Evolutionary conservation across 2,888 invertebrate genomes (phyloP), one percentile per base, ranked within the genome.

Genomic region (Stenolophus ochropezus): DNA sequence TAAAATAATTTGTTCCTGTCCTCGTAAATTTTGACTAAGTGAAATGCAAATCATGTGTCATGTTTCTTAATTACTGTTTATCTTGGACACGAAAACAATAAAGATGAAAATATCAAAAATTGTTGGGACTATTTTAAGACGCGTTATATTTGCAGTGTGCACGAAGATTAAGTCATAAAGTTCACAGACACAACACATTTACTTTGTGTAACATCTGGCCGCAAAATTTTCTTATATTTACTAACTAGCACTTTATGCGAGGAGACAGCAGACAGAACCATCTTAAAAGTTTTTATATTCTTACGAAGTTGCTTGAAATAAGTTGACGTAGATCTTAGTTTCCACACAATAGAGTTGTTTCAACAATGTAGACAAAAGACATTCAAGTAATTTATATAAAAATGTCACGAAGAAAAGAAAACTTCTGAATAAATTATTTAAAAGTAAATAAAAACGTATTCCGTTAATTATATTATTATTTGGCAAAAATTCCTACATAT

Each of bases 161-260:
- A 27, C 8, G 33, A 69, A 33, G 33, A 69, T 69, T 61, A 61
- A 69, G 65, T 69, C 33, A 69, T 69, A 33, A 69, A 33, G 11
- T 33, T 27, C 27, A 16, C 33, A 69, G 65, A 69, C 65, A 69
- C 27, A 69, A 69, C 65, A 69, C 33, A 14, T 16, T 69, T 18
- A 27, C n/a, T 69, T 18, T 33, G 65, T 33, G 65, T 18, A 69
- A 69, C 65, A 69, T 69, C 65, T 69, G 65, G 65, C 61, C 23
- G 14, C 23, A 23, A 16, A 51, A 51, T 4, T n/a, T 61, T 56
- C 56, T 56, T 14, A 61, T 61, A 61, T 61, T 25, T 61, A 23
- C 14, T 23, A 61, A 25, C 11, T 23, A 61, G 61, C 11, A 61
- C 61, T 61, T 51, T 51, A 21, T n/a, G 25, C 61, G 23, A 14